phyloP scores from a whole-genome alignment of 2,113 vertebrate species.

The Arothron firmamentum region DNA sequence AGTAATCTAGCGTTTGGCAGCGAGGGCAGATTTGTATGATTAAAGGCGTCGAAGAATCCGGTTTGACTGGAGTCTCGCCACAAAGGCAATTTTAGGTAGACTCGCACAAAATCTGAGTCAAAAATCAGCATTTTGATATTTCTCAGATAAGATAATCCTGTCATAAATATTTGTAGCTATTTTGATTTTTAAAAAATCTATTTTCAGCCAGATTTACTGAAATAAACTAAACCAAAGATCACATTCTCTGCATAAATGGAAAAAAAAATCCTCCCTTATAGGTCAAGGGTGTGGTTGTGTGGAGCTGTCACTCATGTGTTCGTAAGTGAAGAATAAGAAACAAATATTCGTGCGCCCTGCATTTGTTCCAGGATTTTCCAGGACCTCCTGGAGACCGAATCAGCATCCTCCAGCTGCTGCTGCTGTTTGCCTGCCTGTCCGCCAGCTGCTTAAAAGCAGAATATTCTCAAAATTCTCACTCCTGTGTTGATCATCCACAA shows the following conservation, averaged over 20 bases:
- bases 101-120: no score
- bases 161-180: not conserved
- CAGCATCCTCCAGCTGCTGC: constrained; percentile 15
- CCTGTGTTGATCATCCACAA: constrained; percentile 40
- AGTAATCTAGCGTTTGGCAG: no score
- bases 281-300: constrained; percentile 24
- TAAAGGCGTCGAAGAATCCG: no score
- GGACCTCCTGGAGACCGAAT: constrained; percentile 16
- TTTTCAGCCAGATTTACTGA: constrained; percentile 6
- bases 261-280: constrained; percentile 13
- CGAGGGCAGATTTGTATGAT: no score
- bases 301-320: constrained; percentile 51
- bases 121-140: no score
- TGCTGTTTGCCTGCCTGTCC: constrained; percentile 3
- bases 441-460: constrained; percentile 27
- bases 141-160: no score
- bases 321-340: constrained; percentile 32
- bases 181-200: not conserved
- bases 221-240: constrained; percentile 8
- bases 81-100: no score
- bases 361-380: constrained; percentile 13
- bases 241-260: not conserved
- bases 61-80: no score
- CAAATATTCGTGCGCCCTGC: constrained; percentile 17
- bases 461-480: constrained; percentile 53